Base-by-base conservation (phyloP, 2,797 vertebrate genomes). In the Leptoclinus maculatus region DNA sequence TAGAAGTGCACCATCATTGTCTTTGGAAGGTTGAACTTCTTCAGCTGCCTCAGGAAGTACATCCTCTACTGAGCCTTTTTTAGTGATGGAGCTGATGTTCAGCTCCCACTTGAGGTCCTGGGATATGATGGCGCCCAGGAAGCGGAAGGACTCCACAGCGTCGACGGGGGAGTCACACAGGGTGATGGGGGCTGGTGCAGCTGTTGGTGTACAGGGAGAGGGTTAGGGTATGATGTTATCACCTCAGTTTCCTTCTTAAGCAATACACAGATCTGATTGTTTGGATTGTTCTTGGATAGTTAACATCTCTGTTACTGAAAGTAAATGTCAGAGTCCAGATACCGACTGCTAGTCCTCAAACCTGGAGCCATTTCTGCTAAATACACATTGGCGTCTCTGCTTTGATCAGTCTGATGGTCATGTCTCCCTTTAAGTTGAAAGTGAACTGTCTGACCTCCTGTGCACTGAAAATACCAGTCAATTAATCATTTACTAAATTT, bases 61-160 rank as follows among this genome's bases (percentile, higher is more conserved):
- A n/a, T n/a, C n/a, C n/a, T n/a, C n/a, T n/a, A n/a, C n/a, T n/a
- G n/a, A n/a, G n/a, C n/a, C n/a, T n/a, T n/a, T n/a, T n/a, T n/a
- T n/a, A n/a, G 47, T 21, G 47, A 23, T 51, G n/a, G n/a, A 27
- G 23, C 53, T 54, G 53, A 27, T 54, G 53, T 54, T 54, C 1
- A 27, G 53, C 53, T 54, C 53, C 23, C 51, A 54, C 25, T 27
- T 56, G 14, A 29, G 7, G 25, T 16, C 25, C 53, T 27, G 53
- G 23, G 54, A 16, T 27, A n/a, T 67, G 70, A 34, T 65, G 41
- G 19, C 5, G 9, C 68, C 64, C 74, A 64, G 53, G 59, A 71
- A 75, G 43, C 57, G 69, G 54, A 71, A 59, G 19, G 32, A 66
- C 82, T 77, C 76, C 39, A 64, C 79, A 57, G 38, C 21, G 21